Evolutionary conservation across 2,797 vertebrate genomes (phyloP).

Genomic region (Odontamblyopus rebecca): DNA sequence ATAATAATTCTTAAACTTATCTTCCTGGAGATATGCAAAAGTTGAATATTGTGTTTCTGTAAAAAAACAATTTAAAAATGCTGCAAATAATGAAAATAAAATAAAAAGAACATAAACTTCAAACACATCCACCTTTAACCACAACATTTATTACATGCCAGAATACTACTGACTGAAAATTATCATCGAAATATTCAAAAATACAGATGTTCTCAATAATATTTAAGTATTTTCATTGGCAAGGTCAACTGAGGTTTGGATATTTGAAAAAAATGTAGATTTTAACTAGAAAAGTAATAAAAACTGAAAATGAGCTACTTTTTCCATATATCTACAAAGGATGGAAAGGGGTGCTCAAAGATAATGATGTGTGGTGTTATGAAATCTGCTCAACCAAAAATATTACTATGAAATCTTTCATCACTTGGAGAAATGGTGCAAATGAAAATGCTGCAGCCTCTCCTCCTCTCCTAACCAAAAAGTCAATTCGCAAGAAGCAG

Average conservation of each 20-base stretch:
- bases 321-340: background rate
- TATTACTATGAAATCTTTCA: constrained; percentile 11
- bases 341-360: background rate
- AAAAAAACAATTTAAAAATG: too few species aligned
- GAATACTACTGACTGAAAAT: too few species aligned
- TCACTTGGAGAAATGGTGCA: constrained; percentile 25
- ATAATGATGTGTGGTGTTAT: background rate
- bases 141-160: too few species aligned
- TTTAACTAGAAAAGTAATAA: background rate
- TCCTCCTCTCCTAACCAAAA: constrained; percentile 14
- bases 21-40: too few species aligned
- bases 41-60: too few species aligned
- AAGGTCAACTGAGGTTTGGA: background rate
- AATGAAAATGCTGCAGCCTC: constrained; percentile 28
- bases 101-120: too few species aligned
- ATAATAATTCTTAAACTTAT: too few species aligned
- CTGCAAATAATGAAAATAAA: too few species aligned
- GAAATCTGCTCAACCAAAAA: constrained; percentile 4
- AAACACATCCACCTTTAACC: too few species aligned
- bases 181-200: too few species aligned
- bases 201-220: too few species aligned
- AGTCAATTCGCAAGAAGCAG: constrained; percentile 7
- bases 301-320: background rate
- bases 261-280: background rate
- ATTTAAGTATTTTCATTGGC: too few species aligned